Base-by-base conservation (phyloP, 35 echinoderm and acorn worm species). In the Ophiothrix spiculata region DNA sequence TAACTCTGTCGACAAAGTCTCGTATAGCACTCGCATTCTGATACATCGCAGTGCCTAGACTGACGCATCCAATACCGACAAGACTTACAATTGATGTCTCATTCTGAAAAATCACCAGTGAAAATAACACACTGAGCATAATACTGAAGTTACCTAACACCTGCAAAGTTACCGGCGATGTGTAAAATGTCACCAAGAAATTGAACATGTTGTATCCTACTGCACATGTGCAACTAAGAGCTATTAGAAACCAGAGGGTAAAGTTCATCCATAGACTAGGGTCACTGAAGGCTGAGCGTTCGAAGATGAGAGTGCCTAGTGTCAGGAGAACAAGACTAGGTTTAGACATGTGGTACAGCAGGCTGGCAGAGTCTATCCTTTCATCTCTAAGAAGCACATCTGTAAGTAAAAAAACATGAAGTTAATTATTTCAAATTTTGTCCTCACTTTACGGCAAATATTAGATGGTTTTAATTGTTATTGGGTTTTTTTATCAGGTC, bases 181-280 rank as follows among this genome's bases (percentile, higher is more conserved):
- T 99, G 86, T 94, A 94, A 40, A 91, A 99, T 4, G 96, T 99
- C 38, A 99, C 96, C 37, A 99, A 31, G 75, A 99, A 99, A 16
- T 86, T 87, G 92, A 99, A 91, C 37, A 93, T 91, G 87, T 99
- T 99, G 79, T 99, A 99, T 32, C 96, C 92, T 1, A 99, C 91
- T 35, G 96, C 92, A 84, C 96, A 99, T 3, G 69, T 46, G 49
- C 92, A 99, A 56, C 96, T 99, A 11, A 94, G 40, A 2, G 82
- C 0, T 36, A 99, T 91, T 33, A 99, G 40, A 15, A 42, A 33
- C 88, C 89, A 94, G 1, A 94, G 80, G 15, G 42, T 64, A 28
- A 83, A 32, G 34, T 34, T 91, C 39, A 77, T 74, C 37, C 79
- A 56, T 10, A 99, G 69, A 74, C 76, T 74, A 14, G 38, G 28